Conservation (phyloP, 92 coral and sea anemone species). For the Epizoanthus stellaris region DNA sequence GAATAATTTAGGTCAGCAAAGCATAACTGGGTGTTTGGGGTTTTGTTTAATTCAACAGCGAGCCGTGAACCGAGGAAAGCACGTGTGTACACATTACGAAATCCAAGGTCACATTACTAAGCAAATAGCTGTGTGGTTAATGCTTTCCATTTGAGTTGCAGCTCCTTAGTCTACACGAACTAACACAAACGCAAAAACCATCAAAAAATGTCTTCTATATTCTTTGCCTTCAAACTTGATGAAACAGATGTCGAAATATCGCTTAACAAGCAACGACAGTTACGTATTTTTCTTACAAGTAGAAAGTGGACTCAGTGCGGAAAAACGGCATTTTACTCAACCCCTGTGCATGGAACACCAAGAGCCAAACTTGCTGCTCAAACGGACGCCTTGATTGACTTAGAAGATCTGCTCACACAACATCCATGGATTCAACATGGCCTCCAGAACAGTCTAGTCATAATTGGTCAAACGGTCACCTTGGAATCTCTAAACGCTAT, state of each 20-base stretch:
- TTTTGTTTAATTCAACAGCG: neutral
- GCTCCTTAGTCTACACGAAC: neutral
- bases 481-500: slow-evolving; percentile 41
- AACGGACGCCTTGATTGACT: slow-evolving; percentile 53
- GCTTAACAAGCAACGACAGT: neutral
- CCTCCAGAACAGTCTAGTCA: slow-evolving; percentile 31
- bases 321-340: slow-evolving; percentile 47
- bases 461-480: slow-evolving; percentile 51
- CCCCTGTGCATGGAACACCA: slow-evolving; percentile 47
- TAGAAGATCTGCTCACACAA: slow-evolving; percentile 48
- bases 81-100: neutral
- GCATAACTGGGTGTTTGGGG: neutral
- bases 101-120: neutral
- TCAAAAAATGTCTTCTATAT: slow-evolving; percentile 4
- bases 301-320: slow-evolving; percentile 47
- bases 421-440: slow-evolving; percentile 30
- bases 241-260: neutral
- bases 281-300: slow-evolving; percentile 33
- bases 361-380: slow-evolving; percentile 53
- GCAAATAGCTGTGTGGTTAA: neutral
- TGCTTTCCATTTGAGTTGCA: neutral
- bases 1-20: neutral
- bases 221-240: neutral
- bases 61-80: neutral
- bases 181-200: neutral